A percentile compares a stretch with the other conserved stretches of the same genome.
Evolutionary conservation across 2,113 vertebrate species (phyloP).

Genomic region (Puffinus mauretanicus): DNA sequence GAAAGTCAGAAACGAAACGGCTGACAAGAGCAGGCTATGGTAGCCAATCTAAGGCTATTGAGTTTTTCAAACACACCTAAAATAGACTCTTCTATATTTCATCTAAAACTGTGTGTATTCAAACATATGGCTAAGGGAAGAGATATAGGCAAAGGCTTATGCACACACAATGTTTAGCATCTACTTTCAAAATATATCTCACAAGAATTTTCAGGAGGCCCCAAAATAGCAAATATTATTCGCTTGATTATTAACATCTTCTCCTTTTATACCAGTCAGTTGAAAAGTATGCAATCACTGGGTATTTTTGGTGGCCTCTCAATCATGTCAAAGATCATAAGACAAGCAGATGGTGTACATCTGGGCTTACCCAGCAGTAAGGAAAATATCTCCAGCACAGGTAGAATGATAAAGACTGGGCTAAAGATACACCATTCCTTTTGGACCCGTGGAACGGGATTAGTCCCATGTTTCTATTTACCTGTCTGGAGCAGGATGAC

Average conservation of each 20-base stretch:
- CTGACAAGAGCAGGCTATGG: not conserved
- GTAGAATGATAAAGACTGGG: slow-evolving; percentile 45
- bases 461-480: slow-evolving; percentile 7
- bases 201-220: slow-evolving; percentile 53
- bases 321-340: slow-evolving; percentile 70
- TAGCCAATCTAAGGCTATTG: slow-evolving; percentile 39
- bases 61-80: slow-evolving; percentile 61
- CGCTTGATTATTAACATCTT: slow-evolving; percentile 69
- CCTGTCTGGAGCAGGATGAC: slow-evolving; percentile 17
- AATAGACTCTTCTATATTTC: slow-evolving; percentile 54
- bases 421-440: slow-evolving; percentile 22
- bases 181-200: slow-evolving; percentile 48
- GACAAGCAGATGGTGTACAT: slow-evolving; percentile 71
- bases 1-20: not conserved
- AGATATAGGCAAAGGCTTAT: slow-evolving; percentile 41
- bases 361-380: slow-evolving; percentile 68
- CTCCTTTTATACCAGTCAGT: slow-evolving; percentile 58
- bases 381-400: slow-evolving; percentile 54
- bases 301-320: slow-evolving; percentile 70
- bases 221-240: slow-evolving; percentile 54
- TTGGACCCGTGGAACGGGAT: not conserved
- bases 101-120: slow-evolving; percentile 56
- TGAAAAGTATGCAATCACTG: slow-evolving; percentile 60
- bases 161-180: slow-evolving; percentile 38
- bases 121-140: slow-evolving; percentile 62